Base-by-base conservation (phyloP, 2,888 invertebrate species). In the Torymus texanus region DNA sequence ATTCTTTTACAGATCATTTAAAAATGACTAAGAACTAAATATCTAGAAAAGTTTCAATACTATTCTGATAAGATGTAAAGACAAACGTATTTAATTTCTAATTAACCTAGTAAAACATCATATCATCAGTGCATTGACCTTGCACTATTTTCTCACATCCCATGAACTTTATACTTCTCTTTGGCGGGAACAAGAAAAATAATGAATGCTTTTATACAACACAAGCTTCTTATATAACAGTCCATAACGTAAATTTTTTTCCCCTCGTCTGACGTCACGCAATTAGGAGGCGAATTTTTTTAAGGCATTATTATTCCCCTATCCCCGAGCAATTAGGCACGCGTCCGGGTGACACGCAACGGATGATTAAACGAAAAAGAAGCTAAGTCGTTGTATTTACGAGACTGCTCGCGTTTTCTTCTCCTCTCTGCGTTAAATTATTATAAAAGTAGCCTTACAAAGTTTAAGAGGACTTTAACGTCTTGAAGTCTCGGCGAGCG, bases 381-480 rank as follows among this genome's bases (percentile, higher is more conserved):
- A 53, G n/a, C 53, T 0, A 74, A 53, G 53, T 21, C 72, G 24
- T 55, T 50, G 53, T 72, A 72, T 66, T 66, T 66, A 65, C 62
- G 50, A 65, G 41, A 41, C 41, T 41, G 41, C 12, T 16, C 18
- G 21, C n/a, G 53, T 29, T 50, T 53, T 16, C 24, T 72, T 53
- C 59, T 10, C 10, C 55, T 14, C 61, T 58, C 12, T 11, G 24
- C 58, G 61, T 50, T 62, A 29, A 78, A 74, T 78, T 78, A 78
- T 73, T 78, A 68, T 61, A 68, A 68, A 68, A 78, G 62, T 78
- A 56, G 29, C 29, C 62, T 41, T 51, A 51, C 51, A 67, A 78
- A 74, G 62, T 78, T 62, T 73, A 78, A 74, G 66, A 68, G 59
- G 74, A 78, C 62, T 78, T 78, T 78, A 78, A 78, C 56, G 59